phyloP scores from a whole-genome alignment of 2,113 vertebrate genomes.

The Chionis minor region DNA sequence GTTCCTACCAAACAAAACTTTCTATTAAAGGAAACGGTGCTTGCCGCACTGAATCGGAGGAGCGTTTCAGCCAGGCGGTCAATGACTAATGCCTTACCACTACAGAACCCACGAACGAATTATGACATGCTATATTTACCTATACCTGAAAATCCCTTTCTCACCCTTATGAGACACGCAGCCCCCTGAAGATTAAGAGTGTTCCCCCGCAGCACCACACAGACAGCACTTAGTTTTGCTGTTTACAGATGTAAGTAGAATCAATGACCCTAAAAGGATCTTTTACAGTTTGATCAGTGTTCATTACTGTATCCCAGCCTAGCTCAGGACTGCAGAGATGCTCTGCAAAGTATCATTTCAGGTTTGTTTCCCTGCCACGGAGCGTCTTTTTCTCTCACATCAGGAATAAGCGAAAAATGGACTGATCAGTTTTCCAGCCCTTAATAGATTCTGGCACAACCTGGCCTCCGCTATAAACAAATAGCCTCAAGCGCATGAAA shows the following conservation, averaged over 20 bases:
- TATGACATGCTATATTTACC: background rate
- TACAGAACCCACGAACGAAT: background rate
- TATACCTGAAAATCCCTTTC: background rate
- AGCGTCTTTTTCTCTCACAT: background rate
- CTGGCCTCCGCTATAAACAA: slow-evolving; percentile 40
- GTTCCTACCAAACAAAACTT: background rate
- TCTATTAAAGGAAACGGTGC: background rate
- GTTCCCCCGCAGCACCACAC: background rate
- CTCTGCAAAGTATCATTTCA: background rate
- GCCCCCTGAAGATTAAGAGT: background rate
- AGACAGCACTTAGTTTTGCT: background rate
- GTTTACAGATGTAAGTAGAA: background rate
- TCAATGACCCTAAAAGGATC: background rate
- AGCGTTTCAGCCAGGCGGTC: background rate
- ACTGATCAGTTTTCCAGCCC: slow-evolving; percentile 2
- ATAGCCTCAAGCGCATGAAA: background rate
- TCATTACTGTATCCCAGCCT: background rate
- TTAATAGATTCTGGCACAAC: slow-evolving; percentile 46
- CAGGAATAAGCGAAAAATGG: background rate
- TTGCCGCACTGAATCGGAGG: background rate
- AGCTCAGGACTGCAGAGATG: background rate
- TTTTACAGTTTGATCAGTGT: background rate
- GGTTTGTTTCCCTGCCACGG: background rate
- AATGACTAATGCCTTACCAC: background rate
- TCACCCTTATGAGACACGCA: background rate